phyloP scores from a whole-genome alignment of 2,888 invertebrate genomes.

The Agrochola litura region DNA sequence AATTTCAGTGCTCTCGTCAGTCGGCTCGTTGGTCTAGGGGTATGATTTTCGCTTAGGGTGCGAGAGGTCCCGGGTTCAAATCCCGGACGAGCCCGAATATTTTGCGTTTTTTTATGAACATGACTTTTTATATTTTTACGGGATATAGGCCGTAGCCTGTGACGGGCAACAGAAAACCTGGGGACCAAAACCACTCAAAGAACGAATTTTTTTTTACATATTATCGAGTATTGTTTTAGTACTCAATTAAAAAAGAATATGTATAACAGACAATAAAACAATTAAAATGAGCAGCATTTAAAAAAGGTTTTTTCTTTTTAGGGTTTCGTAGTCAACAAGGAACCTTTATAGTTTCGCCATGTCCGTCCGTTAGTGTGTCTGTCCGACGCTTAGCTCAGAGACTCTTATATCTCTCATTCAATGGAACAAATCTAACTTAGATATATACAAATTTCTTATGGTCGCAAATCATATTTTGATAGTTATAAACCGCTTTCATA shows the following conservation, averaged over 20 bases:
- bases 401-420: not conserved
- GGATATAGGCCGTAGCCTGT: not conserved
- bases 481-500: no score
- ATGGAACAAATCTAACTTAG: no score
- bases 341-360: not conserved
- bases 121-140: not conserved
- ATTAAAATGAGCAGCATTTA: not conserved
- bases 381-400: not conserved
- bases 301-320: not conserved
- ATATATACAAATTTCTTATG: no score
- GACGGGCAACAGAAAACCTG: not conserved
- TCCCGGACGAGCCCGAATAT: conserved; percentile 89
- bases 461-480: no score
- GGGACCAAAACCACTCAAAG: not conserved
- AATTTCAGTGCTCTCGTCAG: conserved; percentile 3
- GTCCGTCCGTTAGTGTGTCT: not conserved
- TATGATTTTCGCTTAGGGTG: conserved; percentile 91
- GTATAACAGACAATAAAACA: not conserved
- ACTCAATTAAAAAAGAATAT: not conserved
- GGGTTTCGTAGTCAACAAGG: not conserved
- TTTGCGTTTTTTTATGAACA: not conserved
- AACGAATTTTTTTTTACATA: not conserved
- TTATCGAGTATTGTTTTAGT: not conserved
- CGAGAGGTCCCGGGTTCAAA: conserved; percentile 91
- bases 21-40: conserved; percentile 90